Conservation (phyloP, 2,888 invertebrate genomes). For the Pheosia gnoma region DNA sequence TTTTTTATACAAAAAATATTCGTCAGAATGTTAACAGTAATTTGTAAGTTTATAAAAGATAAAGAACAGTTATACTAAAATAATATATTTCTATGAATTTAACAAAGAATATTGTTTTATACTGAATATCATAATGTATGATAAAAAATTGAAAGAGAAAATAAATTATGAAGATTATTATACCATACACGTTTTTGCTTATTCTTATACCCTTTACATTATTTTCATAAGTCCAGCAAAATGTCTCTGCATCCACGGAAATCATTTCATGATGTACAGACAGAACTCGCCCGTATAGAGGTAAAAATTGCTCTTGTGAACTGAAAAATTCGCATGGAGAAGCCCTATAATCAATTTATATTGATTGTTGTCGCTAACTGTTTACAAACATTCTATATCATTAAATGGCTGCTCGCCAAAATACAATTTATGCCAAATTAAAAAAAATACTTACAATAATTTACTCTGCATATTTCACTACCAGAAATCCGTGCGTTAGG, state of each 20-base stretch:
- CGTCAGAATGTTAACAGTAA: conserved; percentile 83
- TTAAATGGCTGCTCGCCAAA: too few species aligned
- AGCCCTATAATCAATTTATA: too few species aligned
- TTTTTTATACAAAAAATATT: conserved; percentile 77
- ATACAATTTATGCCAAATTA: too few species aligned
- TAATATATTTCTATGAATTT: conserved; percentile 84
- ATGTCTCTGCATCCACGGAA: not conserved
- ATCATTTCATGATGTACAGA: too few species aligned
- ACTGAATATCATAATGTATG: conserved; percentile 81
- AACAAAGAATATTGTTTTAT: conserved; percentile 84
- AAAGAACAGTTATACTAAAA: conserved; percentile 81
- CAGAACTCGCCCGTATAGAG: too few species aligned
- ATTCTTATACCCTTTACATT: conserved; percentile 39
- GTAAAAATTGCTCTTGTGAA: too few species aligned
- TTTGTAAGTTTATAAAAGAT: conserved; percentile 82
- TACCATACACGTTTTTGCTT: conserved; percentile 72
- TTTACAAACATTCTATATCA: conserved; percentile 1
- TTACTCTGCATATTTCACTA: too few species aligned
- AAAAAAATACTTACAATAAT: too few species aligned
- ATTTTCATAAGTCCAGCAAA: not conserved
- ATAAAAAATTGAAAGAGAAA: conserved; percentile 73
- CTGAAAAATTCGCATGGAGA: too few species aligned
- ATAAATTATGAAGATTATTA: conserved; percentile 84
- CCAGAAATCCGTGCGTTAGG: too few species aligned
- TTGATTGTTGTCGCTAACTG: not conserved